phyloP scores from a whole-genome alignment of 2,888 invertebrate species.

The Glaucopsyche alexis region DNA sequence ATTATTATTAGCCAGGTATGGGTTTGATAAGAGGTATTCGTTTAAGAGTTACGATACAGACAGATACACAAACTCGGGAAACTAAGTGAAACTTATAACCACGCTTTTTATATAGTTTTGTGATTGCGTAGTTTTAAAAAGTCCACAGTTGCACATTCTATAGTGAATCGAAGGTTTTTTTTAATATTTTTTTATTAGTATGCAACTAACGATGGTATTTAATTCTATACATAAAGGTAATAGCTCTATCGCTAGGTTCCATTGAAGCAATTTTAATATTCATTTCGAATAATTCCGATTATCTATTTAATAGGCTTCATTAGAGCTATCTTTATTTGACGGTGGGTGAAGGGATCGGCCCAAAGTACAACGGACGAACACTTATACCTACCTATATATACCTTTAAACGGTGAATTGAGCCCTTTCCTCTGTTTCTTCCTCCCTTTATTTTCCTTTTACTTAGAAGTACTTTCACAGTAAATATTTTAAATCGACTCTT shows the following conservation, averaged over 20 bases:
- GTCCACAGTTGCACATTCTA: no score
- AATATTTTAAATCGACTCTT: not conserved
- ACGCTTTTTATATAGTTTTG: no score
- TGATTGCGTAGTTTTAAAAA: no score
- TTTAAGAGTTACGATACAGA: no score
- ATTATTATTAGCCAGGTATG: no score
- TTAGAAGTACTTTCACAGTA: no score
- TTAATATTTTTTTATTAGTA: no score
- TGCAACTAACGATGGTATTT: not conserved
- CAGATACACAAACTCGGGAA: no score
- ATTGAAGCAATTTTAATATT: not conserved
- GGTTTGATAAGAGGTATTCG: no score
- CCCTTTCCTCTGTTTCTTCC: not conserved
- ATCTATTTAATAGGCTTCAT: not conserved
- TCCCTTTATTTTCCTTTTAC: no score
- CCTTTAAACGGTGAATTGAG: not conserved
- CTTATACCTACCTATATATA: not conserved
- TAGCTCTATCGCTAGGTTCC: not conserved
- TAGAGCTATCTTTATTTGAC: not conserved
- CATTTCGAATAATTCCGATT: not conserved
- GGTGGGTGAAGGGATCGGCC: not conserved
- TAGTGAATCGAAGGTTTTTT: no score
- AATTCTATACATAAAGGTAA: not conserved
- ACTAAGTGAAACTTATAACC: no score
- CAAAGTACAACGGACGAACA: not conserved